Base-by-base conservation (phyloP, 2,797 vertebrate species). In the Premnoplex brunnescens region DNA sequence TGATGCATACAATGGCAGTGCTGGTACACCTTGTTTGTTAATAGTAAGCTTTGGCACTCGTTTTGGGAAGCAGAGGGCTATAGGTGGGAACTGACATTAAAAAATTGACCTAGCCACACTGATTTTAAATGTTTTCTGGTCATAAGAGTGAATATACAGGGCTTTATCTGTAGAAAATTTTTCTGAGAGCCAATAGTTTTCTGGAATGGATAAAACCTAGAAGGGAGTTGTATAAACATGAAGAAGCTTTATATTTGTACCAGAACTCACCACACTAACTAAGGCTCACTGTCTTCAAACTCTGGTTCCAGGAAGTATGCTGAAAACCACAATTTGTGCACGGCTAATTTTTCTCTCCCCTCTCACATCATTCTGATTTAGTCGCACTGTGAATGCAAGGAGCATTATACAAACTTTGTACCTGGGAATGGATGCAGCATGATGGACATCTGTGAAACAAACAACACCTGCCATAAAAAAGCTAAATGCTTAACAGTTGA, bases 381-480 rank as follows among this genome's bases (percentile, higher is more conserved):
- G 99, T 98, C 98, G 86, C 99, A 99, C 96, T 99, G 99, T 21
- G 98, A 99, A 94, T 99, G 99, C 97, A 98, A 98, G 76, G 94
- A 98, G n/a, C 98, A 99, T 20, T 99, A 98, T 51, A 97, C 79
- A 3, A 91, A 93, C 32, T 97, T 98, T 81, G 49, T 96, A 8
- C 83, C 96, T 3, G 98, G 98, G 54, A 85, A 95, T 58, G 93
- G 98, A 90, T 99, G 99, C 97, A 97, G 96, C 44, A 79, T 99
- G 89, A 97, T 3, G 3, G 97, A 99, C 7, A 19, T 93, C 52
- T 99, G 99, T 95, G 87, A 93, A 89, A 98, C 98, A 2, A 97
- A 97, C 27, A 98, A 98, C 80, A 98, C 98, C 37, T 99, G 99
- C 85, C 98, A 98, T 91, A 97, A 90, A 95, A 97, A 98, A 21